Base-by-base conservation (phyloP, 2,888 invertebrate species). In the Hipparchia semele region DNA sequence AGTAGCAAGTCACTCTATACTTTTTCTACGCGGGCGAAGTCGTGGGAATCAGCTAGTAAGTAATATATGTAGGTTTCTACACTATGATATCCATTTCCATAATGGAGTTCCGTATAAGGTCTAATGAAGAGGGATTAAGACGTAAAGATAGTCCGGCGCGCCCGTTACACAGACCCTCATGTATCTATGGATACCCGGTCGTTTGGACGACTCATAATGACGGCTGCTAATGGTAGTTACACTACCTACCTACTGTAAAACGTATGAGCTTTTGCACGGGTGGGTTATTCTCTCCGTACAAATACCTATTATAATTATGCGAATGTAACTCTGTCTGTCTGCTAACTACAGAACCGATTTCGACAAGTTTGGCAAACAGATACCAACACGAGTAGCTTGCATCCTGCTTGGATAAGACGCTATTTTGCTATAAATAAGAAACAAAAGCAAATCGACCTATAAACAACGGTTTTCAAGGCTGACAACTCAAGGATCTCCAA, bases 91-190 rank as follows among this genome's bases (percentile, higher is more conserved):
- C 68, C 45, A 69, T 62, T 73, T 65, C 70, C 68, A 67, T 74
- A 68, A 72, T 72, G 56, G 61, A 62, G 71, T 39, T 60, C 10
- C 59, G 6, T 10, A 6, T n/a, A 53, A 53, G 75, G 74, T 80
- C 82, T 90, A 89, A 90, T 89, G 88, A 86, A 39, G 79, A 79
- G 81, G 85, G 89, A 92, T 92, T 90, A 90, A 91, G 91, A 90
- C 89, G 87, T 91, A 87, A 89, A 90, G 90, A 89, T 90, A 88
- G 85, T 84, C 79, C 81, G 82, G 80, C 73, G 64, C 72, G 64
- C 79, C 83, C 85, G 87, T 87, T 86, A 86, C 82, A 12, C 65
- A 79, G 78, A 82, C 82, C 83, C 84, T 90, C 90, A 87, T 89
- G 88, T 86, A 86, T 90, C 85, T 86, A 86, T 89, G 88, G 83